Conservation (phyloP, 1,140 invertebrate genomes). For the Chionoecetes opilio region DNA sequence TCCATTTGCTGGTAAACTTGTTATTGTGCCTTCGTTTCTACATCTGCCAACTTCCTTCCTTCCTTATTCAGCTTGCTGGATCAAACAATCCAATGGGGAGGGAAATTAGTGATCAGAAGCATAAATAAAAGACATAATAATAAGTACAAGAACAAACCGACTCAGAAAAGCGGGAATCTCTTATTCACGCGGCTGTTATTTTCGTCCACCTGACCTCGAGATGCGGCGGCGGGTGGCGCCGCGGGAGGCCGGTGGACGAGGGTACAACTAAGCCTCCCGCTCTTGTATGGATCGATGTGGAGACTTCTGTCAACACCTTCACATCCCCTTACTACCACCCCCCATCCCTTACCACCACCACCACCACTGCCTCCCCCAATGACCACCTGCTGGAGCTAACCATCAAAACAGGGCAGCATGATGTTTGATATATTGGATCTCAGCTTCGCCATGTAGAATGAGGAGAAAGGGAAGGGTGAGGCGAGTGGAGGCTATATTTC, state of each 20-base stretch:
- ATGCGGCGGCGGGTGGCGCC: background rate
- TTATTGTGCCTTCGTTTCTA: no score
- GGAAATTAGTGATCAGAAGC: no score
- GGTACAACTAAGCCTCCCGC: constrained; percentile 37
- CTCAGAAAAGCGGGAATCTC: no score
- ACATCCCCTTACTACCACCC: background rate
- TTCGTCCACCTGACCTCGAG: background rate
- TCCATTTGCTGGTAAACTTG: no score
- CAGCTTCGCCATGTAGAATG: background rate
- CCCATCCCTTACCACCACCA: background rate
- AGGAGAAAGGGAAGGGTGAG: no score
- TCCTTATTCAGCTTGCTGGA: no score
- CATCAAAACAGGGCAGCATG: background rate
- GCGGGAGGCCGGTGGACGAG: background rate
- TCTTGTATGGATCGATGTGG: constrained; percentile 46
- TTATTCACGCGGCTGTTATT: no score
- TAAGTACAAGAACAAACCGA: no score
- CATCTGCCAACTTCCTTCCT: no score
- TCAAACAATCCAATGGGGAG: background rate
- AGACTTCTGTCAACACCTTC: constrained; percentile 45
- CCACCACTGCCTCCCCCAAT: background rate
- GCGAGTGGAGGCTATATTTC: no score
- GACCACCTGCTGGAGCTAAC: background rate
- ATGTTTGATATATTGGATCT: background rate
- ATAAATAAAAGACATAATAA: no score